phyloP scores from a whole-genome alignment of 2,888 invertebrate species.

The Patella caerulea region DNA sequence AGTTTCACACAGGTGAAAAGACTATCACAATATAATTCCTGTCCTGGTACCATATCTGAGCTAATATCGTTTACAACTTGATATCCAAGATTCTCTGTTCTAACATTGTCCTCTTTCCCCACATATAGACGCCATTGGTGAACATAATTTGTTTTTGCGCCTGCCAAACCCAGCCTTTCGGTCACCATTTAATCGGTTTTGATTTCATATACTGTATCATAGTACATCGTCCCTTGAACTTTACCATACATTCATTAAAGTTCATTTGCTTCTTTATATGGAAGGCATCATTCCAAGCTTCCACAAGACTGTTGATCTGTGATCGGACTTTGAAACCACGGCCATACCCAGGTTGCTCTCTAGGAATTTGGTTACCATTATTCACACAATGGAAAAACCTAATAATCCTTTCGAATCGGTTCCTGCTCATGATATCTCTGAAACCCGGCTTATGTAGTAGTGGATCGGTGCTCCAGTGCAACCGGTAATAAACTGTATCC shows the following conservation, averaged over 20 bases:
- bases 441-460: neutral
- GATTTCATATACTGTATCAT: too few relatives aligned
- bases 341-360: neutral
- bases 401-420: neutral
- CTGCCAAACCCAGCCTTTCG: neutral
- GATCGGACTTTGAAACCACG: neutral
- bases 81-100: neutral
- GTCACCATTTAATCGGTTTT: too few relatives aligned
- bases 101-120: too few relatives aligned
- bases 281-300: neutral
- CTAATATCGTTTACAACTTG: neutral
- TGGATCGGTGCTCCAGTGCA: constrained; percentile 3
- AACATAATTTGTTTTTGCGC: neutral
- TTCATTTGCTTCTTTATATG: neutral
- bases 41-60: neutral
- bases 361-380: too few relatives aligned
- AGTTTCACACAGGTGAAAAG: neutral
- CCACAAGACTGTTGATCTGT: neutral
- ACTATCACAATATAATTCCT: neutral
- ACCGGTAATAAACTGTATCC: neutral
- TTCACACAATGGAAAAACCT: neutral
- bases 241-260: too few relatives aligned
- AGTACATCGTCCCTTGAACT: too few relatives aligned
- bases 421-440: neutral
- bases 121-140: neutral